Conservation (phyloP, 2,888 invertebrate genomes). For the Chirona hameri region DNA sequence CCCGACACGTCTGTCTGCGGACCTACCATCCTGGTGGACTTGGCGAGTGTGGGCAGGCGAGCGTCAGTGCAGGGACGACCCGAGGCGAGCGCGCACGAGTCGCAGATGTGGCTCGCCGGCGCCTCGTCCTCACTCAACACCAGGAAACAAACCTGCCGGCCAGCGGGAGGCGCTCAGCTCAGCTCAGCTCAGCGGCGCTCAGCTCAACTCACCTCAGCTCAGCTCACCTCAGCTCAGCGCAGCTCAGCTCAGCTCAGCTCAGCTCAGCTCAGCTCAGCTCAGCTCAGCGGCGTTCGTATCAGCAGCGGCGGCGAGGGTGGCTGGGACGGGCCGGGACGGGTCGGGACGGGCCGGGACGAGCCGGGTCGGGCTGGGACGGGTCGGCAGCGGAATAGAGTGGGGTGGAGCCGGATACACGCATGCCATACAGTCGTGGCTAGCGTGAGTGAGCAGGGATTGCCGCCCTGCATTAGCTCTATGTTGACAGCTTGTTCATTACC, state of each 20-base stretch:
- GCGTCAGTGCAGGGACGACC: slow-evolving; percentile 36
- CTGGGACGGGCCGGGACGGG: neutral
- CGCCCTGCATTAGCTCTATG: too few relatives aligned
- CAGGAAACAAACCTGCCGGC: slow-evolving; percentile 33
- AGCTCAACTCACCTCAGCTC: neutral
- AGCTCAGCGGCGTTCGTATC: neutral
- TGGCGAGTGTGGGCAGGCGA: slow-evolving; percentile 11
- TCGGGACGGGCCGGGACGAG: neutral
- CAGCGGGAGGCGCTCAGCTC: neutral
- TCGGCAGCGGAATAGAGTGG: too few relatives aligned
- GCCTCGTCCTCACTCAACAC: slow-evolving; percentile 35
- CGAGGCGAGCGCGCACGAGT: slow-evolving; percentile 33
- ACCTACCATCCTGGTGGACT: slow-evolving; percentile 9
- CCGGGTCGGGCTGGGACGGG: neutral
- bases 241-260: neutral
- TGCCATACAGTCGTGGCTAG: too few relatives aligned
- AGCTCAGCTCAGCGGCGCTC: neutral
- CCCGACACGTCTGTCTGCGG: too few relatives aligned
- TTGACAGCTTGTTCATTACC: too few relatives aligned
- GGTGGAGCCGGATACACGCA: too few relatives aligned
- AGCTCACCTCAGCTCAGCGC: neutral
- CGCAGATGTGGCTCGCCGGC: slow-evolving; percentile 35
- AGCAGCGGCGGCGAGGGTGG: too few relatives aligned
- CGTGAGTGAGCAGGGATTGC: too few relatives aligned
- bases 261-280: neutral